These are phyloP conservation scores for Temnothorax curvispinosus DNA, from an alignment of 1,140 invertebrate genomes.

Conservation along the genomic window DNA sequence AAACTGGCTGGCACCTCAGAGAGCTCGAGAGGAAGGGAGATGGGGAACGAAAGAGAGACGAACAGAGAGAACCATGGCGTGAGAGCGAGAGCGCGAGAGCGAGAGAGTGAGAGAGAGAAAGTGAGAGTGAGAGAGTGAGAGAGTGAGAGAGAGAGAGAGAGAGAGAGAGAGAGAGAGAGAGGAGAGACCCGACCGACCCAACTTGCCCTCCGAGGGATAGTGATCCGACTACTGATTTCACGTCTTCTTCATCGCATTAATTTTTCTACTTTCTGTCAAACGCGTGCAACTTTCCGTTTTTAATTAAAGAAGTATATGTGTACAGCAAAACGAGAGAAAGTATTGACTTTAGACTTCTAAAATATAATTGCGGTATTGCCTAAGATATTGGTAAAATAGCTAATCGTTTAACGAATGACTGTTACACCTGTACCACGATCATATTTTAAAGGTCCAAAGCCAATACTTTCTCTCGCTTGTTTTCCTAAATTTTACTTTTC, in stretches of 20 bases:
- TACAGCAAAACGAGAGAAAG: background rate
- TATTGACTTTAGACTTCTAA: background rate
- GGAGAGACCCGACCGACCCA: constrained; percentile 18
- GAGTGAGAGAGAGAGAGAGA: too few relatives aligned
- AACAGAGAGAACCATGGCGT: background rate
- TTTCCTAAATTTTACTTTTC: background rate
- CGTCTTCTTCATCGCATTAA: constrained; percentile 18
- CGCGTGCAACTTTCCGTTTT: constrained; percentile 15
- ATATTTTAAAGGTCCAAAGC: background rate
- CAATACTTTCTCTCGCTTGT: background rate
- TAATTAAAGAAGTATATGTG: constrained; percentile 26
- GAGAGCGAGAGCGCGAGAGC: background rate
- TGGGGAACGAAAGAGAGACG: constrained; percentile 21
- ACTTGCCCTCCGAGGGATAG: constrained; percentile 46
- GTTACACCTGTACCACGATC: background rate
- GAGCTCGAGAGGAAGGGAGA: constrained; percentile 47
- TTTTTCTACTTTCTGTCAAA: constrained; percentile 21
- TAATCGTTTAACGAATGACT: background rate
- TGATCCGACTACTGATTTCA: constrained; percentile 53
- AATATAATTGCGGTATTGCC: background rate
- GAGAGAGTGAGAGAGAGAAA: background rate
- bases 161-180: constrained; percentile 11
- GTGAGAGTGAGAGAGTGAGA: background rate
- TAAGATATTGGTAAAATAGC: background rate
- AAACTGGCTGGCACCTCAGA: constrained; percentile 75